Percentiles rank a stretch among this genome's conserved stretches.
Evolutionary conservation across 2,797 vertebrate species (phyloP).

Genomic region (Iguana delicatissima): DNA sequence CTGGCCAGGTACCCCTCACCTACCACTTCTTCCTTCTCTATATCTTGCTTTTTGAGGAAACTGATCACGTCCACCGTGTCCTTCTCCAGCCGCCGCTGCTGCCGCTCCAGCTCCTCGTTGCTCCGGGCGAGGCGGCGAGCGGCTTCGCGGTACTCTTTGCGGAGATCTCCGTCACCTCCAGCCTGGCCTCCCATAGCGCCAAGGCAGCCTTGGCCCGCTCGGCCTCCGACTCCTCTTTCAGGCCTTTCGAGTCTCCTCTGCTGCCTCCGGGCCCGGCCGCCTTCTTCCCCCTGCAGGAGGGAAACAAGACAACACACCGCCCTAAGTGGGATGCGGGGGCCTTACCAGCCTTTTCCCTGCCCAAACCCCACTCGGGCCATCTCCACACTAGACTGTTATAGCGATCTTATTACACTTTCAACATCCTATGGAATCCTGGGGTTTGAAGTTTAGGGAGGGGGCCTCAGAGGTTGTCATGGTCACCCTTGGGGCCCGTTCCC

Average conservation of each 20-base stretch:
- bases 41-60: conserved; percentile 79
- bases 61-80: conserved; percentile 80
- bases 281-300: conserved; percentile 75
- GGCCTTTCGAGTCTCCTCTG: conserved; percentile 73
- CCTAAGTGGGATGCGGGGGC: neutral
- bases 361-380: neutral
- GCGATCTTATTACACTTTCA: too few relatives aligned
- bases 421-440: too few relatives aligned
- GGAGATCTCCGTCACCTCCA: conserved; percentile 83
- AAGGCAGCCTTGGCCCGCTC: conserved; percentile 86
- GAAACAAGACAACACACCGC: too few relatives aligned
- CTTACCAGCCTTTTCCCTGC: neutral
- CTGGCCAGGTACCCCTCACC: neutral
- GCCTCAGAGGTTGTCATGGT: too few relatives aligned
- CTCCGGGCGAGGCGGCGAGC: conserved; percentile 77
- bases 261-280: conserved; percentile 36
- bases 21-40: conserved; percentile 84
- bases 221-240: conserved; percentile 81
- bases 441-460: too few relatives aligned
- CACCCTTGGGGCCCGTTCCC: neutral
- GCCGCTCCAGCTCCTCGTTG: conserved; percentile 83
- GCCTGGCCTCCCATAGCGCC: conserved; percentile 87
- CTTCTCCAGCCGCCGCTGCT: conserved; percentile 82
- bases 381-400: too few relatives aligned
- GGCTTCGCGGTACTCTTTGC: conserved; percentile 80